These are phyloP conservation scores for Drosophila neocordata DNA, from an alignment of 1,140 invertebrate species.

Conservation along the genomic window DNA sequence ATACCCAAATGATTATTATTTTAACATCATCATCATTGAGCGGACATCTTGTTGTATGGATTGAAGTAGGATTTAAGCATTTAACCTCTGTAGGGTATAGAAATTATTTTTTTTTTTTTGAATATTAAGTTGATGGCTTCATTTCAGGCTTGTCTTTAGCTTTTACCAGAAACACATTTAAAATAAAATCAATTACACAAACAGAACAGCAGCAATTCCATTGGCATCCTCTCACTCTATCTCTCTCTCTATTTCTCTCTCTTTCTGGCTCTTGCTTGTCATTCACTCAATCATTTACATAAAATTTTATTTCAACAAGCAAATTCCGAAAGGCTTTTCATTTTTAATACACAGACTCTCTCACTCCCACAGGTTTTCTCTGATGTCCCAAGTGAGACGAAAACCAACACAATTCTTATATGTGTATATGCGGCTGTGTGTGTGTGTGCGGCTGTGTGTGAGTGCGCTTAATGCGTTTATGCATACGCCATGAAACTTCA, in stretches of 20 bases:
- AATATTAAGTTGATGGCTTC: not conserved
- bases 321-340: conserved; percentile 57
- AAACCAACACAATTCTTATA: conserved; percentile 13
- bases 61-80: no score
- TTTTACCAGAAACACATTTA: conserved; percentile 7
- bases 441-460: conserved; percentile 15
- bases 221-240: conserved; percentile 18
- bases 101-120: not conserved
- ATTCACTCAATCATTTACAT: conserved; percentile 59
- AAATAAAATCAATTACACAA: conserved; percentile 46
- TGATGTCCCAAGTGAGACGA: conserved; percentile 30
- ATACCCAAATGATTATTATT: no score
- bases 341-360: conserved; percentile 47
- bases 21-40: no score
- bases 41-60: no score
- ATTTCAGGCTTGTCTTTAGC: not conserved
- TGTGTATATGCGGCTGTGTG: not conserved
- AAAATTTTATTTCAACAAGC: conserved; percentile 60
- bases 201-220: conserved; percentile 49
- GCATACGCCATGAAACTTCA: conserved; percentile 63
- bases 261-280: not conserved
- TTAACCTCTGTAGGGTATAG: not conserved
- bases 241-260: not conserved
- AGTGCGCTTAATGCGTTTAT: conserved; percentile 48
- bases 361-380: not conserved